Conservation (phyloP, 2,888 invertebrate species). For the Gasteruption jaculator region DNA sequence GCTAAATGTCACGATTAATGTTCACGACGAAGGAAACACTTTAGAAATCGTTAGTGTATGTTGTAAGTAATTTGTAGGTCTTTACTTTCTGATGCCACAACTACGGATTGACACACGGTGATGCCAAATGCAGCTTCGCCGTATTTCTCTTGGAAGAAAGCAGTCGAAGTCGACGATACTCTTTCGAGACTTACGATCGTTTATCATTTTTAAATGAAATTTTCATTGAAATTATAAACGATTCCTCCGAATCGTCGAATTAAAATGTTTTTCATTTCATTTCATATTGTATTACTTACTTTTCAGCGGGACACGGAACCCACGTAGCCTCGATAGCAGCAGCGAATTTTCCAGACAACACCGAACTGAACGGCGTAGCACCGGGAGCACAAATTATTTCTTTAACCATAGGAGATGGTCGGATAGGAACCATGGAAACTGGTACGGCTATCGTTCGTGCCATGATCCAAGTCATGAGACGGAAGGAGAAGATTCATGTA, state of each 20-base stretch:
- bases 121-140: too few species aligned
- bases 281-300: conserved; percentile 5
- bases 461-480: conserved; percentile 77
- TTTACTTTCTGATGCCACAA: neutral
- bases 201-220: too few species aligned
- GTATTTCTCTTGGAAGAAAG: too few species aligned
- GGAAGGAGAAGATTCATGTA: conserved; percentile 70
- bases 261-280: neutral
- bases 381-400: conserved; percentile 95
- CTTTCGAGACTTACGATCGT: too few species aligned
- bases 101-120: too few species aligned
- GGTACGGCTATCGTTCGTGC: conserved; percentile 89
- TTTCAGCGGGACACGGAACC: conserved; percentile 89
- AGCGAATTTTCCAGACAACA: conserved; percentile 80
- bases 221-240: too few species aligned
- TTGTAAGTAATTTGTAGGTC: conserved; percentile 64
- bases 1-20: conserved; percentile 85
- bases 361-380: conserved; percentile 89
- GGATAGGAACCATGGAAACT: conserved; percentile 94
- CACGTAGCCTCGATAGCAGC: conserved; percentile 97
- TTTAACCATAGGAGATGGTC: conserved; percentile 87
- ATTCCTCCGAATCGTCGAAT: too few species aligned
- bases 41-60: conserved; percentile 92
- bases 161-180: too few species aligned
- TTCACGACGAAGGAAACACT: conserved; percentile 84